Evolutionary conservation across 1,140 invertebrate genomes (phyloP).

Genomic region (Cydia strobilella): DNA sequence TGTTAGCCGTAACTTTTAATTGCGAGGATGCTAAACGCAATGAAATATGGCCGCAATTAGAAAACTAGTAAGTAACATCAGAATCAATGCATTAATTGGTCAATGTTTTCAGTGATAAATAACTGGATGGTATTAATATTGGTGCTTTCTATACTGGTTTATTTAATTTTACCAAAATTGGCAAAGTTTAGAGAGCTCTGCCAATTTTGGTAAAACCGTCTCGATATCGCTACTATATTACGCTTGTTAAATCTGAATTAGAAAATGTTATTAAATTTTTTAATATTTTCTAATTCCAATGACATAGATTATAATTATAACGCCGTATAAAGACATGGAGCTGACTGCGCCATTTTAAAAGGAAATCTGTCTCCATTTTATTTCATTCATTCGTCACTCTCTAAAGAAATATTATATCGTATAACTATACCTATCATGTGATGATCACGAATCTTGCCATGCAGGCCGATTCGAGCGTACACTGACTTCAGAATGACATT

Average conservation of each 20-base stretch:
- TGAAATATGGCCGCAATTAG: constrained; percentile 1
- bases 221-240: constrained; percentile 24
- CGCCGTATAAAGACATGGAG: too few relatives aligned
- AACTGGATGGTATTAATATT: constrained; percentile 10
- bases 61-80: constrained; percentile 15
- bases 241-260: background rate
- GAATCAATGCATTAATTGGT: constrained; percentile 3
- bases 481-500: too few relatives aligned
- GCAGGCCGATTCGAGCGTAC: too few relatives aligned
- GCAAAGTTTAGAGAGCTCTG: background rate
- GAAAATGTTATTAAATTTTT: background rate
- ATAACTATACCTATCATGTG: too few relatives aligned
- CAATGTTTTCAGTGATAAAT: constrained; percentile 17
- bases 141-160: constrained; percentile 8
- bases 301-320: background rate
- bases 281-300: background rate
- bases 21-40: background rate
- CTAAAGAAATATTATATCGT: too few relatives aligned
- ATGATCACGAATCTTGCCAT: too few relatives aligned
- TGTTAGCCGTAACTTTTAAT: background rate
- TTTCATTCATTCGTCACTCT: too few relatives aligned
- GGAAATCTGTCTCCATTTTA: too few relatives aligned
- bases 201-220: too few relatives aligned
- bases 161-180: constrained; percentile 14
- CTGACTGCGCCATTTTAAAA: too few relatives aligned